These are phyloP conservation scores for Zosterops pallidus DNA, from an alignment of 2,113 vertebrate genomes.

Conservation along the genomic window DNA sequence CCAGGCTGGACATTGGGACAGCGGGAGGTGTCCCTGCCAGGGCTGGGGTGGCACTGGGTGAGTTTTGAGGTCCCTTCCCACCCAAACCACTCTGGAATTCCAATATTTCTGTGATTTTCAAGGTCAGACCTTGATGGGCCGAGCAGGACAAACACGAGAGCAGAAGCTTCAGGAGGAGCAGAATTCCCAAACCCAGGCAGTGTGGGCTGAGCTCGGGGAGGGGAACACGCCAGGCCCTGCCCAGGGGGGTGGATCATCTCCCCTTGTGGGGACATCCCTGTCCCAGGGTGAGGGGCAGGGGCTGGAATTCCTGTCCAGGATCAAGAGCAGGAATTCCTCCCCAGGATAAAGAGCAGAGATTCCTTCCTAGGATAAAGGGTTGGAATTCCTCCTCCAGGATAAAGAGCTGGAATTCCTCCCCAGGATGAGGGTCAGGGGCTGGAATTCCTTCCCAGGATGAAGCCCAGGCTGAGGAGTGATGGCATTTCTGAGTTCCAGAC, in stretches of 20 bases:
- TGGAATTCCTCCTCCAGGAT: too few species aligned
- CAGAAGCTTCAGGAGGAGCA: neutral
- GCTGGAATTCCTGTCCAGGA: neutral
- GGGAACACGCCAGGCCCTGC: fast-evolving
- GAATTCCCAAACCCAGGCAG: fast-evolving
- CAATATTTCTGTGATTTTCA: neutral
- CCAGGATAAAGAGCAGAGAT: neutral
- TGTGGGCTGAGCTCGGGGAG: neutral
- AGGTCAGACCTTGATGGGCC: neutral
- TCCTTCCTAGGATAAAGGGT: too few species aligned
- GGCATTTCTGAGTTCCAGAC: too few species aligned
- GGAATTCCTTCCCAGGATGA: neutral
- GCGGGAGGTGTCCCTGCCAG: neutral
- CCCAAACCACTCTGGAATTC: neutral
- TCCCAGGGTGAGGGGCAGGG: neutral
- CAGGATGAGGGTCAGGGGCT: neutral
- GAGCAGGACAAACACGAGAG: neutral
- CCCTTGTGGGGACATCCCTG: fast-evolving
- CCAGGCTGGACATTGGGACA: too few species aligned
- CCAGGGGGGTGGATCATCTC: fast-evolving
- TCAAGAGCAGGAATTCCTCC: neutral
- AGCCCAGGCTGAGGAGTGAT: too few species aligned
- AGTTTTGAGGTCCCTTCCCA: too few species aligned
- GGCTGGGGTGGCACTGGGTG: neutral
- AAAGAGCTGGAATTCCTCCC: neutral